Percentiles rank a stretch among this genome's conserved stretches.
phyloP scores from a whole-genome alignment of 2,888 invertebrate genomes.

The Macaria liturata region DNA sequence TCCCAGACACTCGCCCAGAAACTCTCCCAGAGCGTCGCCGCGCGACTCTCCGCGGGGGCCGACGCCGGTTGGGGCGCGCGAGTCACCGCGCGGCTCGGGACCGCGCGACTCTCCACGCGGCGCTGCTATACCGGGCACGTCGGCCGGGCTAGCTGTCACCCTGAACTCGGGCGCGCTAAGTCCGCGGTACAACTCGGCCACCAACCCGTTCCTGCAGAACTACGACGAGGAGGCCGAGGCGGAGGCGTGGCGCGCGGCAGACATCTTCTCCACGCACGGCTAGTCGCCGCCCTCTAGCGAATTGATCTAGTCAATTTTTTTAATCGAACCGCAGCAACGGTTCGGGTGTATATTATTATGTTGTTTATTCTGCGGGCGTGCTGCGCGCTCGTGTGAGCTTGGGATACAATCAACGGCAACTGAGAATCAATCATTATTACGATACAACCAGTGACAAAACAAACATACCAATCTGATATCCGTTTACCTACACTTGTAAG shows the following conservation, averaged over 20 bases:
- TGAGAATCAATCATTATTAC: neutral
- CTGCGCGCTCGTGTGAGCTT: conserved; percentile 65
- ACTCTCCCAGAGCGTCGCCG: conserved; percentile 62
- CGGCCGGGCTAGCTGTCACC: conserved; percentile 85
- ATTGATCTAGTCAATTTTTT: conserved; percentile 83
- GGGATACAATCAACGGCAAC: conserved; percentile 9
- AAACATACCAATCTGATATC: too few species aligned
- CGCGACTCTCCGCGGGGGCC: conserved; percentile 49
- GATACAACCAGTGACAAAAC: too few species aligned
- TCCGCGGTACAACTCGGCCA: conserved; percentile 74
- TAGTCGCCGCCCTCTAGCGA: conserved; percentile 68
- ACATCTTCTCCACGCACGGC: conserved; percentile 79
- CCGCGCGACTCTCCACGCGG: conserved; percentile 56
- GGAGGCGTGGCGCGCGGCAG: conserved; percentile 75
- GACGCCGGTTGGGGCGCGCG: conserved; percentile 46
- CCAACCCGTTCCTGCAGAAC: conserved; percentile 85
- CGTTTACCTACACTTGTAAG: too few species aligned
- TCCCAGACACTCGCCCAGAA: conserved; percentile 61
- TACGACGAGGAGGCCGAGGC: conserved; percentile 79
- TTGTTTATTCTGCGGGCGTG: conserved; percentile 51
- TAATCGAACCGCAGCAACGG: conserved; percentile 73
- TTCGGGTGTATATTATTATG: conserved; percentile 74
- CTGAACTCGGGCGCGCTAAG: conserved; percentile 71
- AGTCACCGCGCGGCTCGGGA: conserved; percentile 57
- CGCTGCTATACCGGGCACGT: conserved; percentile 81